Conservation (phyloP, 1,140 invertebrate species). For the Hyposmocoma kahamanoa region DNA sequence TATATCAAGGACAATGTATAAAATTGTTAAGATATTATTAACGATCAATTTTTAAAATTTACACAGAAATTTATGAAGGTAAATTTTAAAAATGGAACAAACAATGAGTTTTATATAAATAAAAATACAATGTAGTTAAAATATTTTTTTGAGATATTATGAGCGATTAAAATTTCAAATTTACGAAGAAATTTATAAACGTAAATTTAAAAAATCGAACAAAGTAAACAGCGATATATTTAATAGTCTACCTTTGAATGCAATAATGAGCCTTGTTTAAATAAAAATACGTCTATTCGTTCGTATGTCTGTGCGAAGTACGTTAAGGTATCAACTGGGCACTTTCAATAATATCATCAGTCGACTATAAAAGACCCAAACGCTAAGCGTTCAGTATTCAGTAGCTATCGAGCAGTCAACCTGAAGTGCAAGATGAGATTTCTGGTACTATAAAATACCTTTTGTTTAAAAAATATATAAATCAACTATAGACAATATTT, state of each 20-base stretch:
- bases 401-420: slow-evolving; percentile 66
- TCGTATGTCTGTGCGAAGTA: slow-evolving; percentile 21
- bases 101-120: too few species aligned
- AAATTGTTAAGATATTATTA: too few species aligned
- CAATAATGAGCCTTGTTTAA: too few species aligned
- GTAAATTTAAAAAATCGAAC: background rate
- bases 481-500: background rate
- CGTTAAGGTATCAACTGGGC: slow-evolving; percentile 20
- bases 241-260: slow-evolving; percentile 10
- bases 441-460: slow-evolving; percentile 38
- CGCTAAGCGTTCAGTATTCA: slow-evolving; percentile 41
- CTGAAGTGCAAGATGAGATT: slow-evolving; percentile 71
- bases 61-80: too few species aligned
- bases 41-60: too few species aligned
- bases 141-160: too few species aligned
- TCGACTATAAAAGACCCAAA: slow-evolving; percentile 49
- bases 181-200: background rate
- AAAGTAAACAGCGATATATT: background rate
- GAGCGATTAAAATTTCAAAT: too few species aligned
- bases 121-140: too few species aligned
- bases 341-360: slow-evolving; percentile 40
- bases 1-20: too few species aligned
- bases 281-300: too few species aligned
- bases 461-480: background rate
- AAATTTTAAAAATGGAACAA: too few species aligned